Percentiles rank a stretch among this genome's conserved stretches.
These are phyloP conservation scores for Campopleginae sp. DNA, from an alignment of 2,888 invertebrate species.

Conservation along the genomic window DNA sequence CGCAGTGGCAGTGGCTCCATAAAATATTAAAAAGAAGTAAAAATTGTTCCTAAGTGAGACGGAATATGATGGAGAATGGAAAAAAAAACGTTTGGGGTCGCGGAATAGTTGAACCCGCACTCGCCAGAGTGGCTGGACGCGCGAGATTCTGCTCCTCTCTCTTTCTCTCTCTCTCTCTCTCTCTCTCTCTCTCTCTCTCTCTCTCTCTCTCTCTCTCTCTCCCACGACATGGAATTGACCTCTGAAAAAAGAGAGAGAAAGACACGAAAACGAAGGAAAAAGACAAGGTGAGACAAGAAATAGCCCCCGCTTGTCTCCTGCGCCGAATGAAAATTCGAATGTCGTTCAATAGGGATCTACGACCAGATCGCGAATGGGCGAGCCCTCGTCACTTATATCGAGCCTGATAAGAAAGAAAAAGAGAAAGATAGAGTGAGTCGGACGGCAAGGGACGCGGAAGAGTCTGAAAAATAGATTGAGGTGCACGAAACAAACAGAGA, in stretches of 20 bases:
- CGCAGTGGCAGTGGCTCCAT: conserved; percentile 4
- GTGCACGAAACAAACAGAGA: conserved; percentile 1
- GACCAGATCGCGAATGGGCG: conserved; percentile 63
- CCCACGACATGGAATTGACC: conserved; percentile 13
- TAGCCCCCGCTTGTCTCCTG: conserved; percentile 27
- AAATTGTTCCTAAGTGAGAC: background rate
- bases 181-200: background rate
- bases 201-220: background rate
- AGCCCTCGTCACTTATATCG: conserved; percentile 44
- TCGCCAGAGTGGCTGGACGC: conserved; percentile 58
- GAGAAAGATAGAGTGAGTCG: background rate
- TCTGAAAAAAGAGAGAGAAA: conserved; percentile 30
- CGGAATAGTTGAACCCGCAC: conserved; percentile 61
- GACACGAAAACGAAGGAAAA: conserved; percentile 20
- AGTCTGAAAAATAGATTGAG: background rate
- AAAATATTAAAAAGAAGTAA: conserved; percentile 4
- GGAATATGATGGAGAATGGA: conserved; percentile 30
- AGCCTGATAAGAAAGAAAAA: conserved; percentile 4
- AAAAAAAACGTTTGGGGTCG: conserved; percentile 52
- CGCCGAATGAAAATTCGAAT: conserved; percentile 68
- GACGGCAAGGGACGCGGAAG: conserved; percentile 4
- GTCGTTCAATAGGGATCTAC: conserved; percentile 63
- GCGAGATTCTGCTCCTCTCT: conserved; percentile 6
- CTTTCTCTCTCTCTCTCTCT: background rate
- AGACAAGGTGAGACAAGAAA: conserved; percentile 37